Percentiles rank a stretch among this genome's conserved stretches.
Evolutionary conservation across 2,888 invertebrate species (phyloP).

Genomic region (Idaea dimidiata): DNA sequence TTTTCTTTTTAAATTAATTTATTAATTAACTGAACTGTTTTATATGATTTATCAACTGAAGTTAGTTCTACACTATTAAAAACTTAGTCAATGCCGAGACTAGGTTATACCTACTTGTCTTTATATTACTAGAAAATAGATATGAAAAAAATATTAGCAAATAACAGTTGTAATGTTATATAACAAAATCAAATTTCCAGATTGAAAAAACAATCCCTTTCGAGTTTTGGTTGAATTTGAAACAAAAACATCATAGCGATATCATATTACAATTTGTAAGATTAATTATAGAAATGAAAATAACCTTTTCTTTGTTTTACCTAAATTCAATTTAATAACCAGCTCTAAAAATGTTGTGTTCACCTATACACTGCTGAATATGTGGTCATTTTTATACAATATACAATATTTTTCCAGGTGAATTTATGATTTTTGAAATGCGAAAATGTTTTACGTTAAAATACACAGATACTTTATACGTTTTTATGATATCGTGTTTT

Average conservation of each 20-base stretch:
- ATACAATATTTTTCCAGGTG: slow-evolving; percentile 2
- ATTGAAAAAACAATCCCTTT: slow-evolving; percentile 5
- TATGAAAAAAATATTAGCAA: background rate
- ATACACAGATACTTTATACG: too few relatives aligned
- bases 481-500: slow-evolving; percentile 5
- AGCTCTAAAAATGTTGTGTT: background rate
- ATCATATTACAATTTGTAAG: slow-evolving; percentile 22
- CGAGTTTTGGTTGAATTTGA: background rate
- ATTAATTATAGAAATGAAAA: slow-evolving; percentile 29
- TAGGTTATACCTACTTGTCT: background rate
- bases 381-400: background rate
- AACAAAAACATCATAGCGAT: slow-evolving; percentile 22
- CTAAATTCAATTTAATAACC: slow-evolving; percentile 7
- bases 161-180: slow-evolving; percentile 16
- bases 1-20: too few relatives aligned
- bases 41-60: too few relatives aligned
- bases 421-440: too few relatives aligned
- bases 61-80: too few relatives aligned
- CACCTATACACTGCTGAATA: background rate
- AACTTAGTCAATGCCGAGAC: too few relatives aligned
- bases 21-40: too few relatives aligned
- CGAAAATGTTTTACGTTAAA: too few relatives aligned
- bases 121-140: background rate
- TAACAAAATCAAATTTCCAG: slow-evolving; percentile 21
- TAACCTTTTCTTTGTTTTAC: slow-evolving; percentile 19